Evolutionary conservation across 2,888 invertebrate species (phyloP).

Genomic region (Saturnia japonica): DNA sequence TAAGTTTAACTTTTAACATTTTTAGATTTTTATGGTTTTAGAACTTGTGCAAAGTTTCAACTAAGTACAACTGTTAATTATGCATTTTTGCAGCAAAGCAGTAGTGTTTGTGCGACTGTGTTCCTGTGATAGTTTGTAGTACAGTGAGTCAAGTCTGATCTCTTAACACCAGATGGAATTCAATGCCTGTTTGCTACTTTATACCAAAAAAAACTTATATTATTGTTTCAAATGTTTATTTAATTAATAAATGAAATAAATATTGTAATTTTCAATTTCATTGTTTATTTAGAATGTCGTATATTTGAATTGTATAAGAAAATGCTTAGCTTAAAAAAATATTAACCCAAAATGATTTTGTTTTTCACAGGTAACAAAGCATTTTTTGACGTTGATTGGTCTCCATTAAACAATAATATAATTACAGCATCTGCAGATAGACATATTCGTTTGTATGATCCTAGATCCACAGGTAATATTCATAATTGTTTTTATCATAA

Average conservation of each 20-base stretch:
- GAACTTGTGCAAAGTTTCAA: too few species aligned
- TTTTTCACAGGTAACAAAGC: slow-evolving; percentile 89
- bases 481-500: neutral
- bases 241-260: neutral
- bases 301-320: too few species aligned
- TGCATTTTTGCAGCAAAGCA: too few species aligned
- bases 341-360: too few species aligned
- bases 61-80: too few species aligned
- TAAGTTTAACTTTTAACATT: slow-evolving; percentile 34
- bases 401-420: slow-evolving; percentile 86
- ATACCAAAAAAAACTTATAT: neutral
- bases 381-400: slow-evolving; percentile 93
- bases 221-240: neutral
- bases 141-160: too few species aligned
- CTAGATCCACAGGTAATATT: slow-evolving; percentile 88
- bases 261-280: neutral
- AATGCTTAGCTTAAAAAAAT: too few species aligned
- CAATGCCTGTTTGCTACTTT: neutral
- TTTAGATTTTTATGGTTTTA: too few species aligned
- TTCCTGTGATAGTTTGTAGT: too few species aligned
- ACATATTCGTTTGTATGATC: slow-evolving; percentile 95
- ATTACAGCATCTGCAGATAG: slow-evolving; percentile 95
- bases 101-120: too few species aligned
- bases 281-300: neutral
- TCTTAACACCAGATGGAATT: too few species aligned